These are phyloP conservation scores for Clitarchus hookeri DNA, from an alignment of 2,888 invertebrate species.

Conservation along the genomic window DNA sequence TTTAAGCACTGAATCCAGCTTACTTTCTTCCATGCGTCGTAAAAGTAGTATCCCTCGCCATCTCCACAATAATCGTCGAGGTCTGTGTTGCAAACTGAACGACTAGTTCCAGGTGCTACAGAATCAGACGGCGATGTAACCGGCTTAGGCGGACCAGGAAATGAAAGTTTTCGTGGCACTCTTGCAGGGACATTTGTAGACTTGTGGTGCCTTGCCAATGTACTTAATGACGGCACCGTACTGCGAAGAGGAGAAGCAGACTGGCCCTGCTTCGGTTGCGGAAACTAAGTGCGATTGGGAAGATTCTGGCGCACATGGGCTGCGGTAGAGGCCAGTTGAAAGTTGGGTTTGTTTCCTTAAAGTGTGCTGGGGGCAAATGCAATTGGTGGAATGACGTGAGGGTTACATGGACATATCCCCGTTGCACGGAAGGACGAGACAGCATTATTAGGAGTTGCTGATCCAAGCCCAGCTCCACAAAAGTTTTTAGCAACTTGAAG, in stretches of 20 bases:
- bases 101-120: neutral
- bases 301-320: neutral
- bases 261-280: neutral
- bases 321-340: neutral
- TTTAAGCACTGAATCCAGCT: neutral
- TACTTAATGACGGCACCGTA: neutral
- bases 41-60: neutral
- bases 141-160: neutral
- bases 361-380: constrained; percentile 20
- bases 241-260: neutral
- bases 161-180: constrained; percentile 21
- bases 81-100: neutral
- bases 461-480: neutral
- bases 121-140: neutral
- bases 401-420: neutral
- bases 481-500: neutral
- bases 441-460: neutral
- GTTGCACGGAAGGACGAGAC: neutral
- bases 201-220: neutral
- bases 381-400: neutral
- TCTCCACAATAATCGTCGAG: neutral
- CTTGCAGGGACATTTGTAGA: neutral
- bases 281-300: neutral
- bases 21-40: neutral
- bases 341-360: neutral